Conservation (phyloP, 1,140 invertebrate genomes). For the Drosophila guanche region DNA sequence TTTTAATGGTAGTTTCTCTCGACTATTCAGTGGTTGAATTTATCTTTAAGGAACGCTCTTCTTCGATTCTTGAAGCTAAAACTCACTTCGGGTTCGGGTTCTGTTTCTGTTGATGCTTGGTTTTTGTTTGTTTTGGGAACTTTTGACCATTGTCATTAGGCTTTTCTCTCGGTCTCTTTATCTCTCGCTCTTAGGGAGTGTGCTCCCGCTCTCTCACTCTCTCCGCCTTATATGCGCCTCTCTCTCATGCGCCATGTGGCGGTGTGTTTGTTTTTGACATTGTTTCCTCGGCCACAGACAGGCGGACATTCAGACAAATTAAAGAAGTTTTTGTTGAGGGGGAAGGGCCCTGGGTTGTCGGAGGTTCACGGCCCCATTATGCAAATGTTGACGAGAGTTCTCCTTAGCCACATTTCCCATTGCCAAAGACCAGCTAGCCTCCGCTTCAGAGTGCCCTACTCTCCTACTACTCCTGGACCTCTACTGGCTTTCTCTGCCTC, state of each 20-base stretch:
- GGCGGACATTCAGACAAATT: slow-evolving; percentile 16
- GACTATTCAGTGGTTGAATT: too few relatives aligned
- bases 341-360: slow-evolving; percentile 11
- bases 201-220: too few relatives aligned
- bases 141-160: slow-evolving; percentile 54
- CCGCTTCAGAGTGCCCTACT: background rate
- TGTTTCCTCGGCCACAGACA: slow-evolving; percentile 31
- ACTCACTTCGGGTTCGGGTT: background rate
- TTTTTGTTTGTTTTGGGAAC: slow-evolving; percentile 42
- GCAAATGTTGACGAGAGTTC: slow-evolving; percentile 60
- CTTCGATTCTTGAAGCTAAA: too few relatives aligned
- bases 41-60: too few relatives aligned
- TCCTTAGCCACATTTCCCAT: slow-evolving; percentile 33
- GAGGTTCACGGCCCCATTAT: slow-evolving; percentile 72
- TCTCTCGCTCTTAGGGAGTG: too few relatives aligned
- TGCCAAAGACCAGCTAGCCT: too few relatives aligned
- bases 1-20: too few relatives aligned
- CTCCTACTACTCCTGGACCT: background rate
- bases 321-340: slow-evolving; percentile 28
- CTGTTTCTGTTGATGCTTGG: slow-evolving; percentile 23
- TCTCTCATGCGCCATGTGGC: background rate
- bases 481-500: slow-evolving; percentile 11
- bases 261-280: slow-evolving; percentile 37
- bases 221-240: slow-evolving; percentile 3
- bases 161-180: slow-evolving; percentile 6